Evolutionary conservation across 1,140 invertebrate genomes (phyloP).

Genomic region (Drosophila oshimai): DNA sequence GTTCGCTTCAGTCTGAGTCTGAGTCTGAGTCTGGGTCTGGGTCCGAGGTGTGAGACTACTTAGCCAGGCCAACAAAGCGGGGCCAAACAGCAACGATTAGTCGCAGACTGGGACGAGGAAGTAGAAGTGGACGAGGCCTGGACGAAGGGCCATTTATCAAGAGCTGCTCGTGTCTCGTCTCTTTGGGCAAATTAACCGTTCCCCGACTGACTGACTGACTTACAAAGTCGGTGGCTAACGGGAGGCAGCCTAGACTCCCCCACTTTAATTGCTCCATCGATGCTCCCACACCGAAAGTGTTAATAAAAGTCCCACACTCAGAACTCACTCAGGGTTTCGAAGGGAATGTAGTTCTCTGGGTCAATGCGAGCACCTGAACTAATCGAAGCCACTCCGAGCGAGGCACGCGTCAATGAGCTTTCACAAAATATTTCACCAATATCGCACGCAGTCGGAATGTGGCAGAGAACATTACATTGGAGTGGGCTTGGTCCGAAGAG

Average conservation of each 20-base stretch:
- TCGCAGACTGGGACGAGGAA: constrained; percentile 28
- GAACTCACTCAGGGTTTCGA: too few relatives aligned
- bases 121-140: constrained; percentile 30
- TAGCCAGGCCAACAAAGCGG: constrained; percentile 35
- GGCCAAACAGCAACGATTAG: constrained; percentile 42
- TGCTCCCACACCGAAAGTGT: constrained; percentile 34
- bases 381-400: constrained; percentile 49
- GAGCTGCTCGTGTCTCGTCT: constrained; percentile 66
- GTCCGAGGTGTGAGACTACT: constrained; percentile 49
- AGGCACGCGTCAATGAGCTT: constrained; percentile 57
- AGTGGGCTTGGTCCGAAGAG: constrained; percentile 2
- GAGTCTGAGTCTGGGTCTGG: constrained; percentile 1
- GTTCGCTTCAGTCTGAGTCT: not conserved
- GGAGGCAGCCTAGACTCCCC: constrained; percentile 37
- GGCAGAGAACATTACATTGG: constrained; percentile 24
- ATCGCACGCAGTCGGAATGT: constrained; percentile 31
- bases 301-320: constrained; percentile 22
- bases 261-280: constrained; percentile 68
- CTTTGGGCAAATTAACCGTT: constrained; percentile 59
- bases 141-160: constrained; percentile 70
- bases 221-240: constrained; percentile 31
- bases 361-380: constrained; percentile 75
- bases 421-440: constrained; percentile 52
- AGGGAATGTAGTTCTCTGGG: constrained; percentile 73
- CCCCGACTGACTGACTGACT: constrained; percentile 41